These are phyloP conservation scores for Caloenas nicobarica DNA, from an alignment of 2,113 vertebrate species.

Conservation along the genomic window DNA sequence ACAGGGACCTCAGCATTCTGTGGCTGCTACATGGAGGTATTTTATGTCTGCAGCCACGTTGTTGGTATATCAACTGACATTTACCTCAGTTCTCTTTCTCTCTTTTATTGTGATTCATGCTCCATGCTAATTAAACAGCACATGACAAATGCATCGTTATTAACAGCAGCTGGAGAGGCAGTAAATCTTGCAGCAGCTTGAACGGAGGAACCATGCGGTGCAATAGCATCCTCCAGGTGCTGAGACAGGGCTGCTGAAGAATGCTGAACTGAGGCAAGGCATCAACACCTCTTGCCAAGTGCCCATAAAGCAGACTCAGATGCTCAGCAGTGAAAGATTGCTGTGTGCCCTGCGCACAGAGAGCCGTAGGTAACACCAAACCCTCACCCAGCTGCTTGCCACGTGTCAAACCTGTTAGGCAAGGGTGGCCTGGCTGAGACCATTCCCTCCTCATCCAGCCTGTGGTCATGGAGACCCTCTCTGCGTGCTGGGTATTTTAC, in stretches of 20 bases:
- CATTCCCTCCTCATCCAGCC: background rate
- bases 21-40: background rate
- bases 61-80: background rate
- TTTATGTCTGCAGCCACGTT: background rate
- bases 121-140: constrained; percentile 19
- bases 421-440: background rate
- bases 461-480: background rate
- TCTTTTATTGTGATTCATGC: constrained; percentile 12
- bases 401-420: background rate
- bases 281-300: background rate
- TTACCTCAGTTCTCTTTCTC: background rate
- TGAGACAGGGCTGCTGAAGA: background rate
- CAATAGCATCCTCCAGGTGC: background rate
- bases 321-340: background rate
- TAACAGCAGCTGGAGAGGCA: background rate
- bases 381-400: background rate
- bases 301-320: background rate
- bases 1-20: background rate
- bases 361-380: background rate
- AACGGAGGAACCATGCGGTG: background rate
- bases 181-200: constrained; percentile 2
- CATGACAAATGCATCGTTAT: background rate
- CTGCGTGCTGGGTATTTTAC: background rate
- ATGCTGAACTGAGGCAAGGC: background rate
- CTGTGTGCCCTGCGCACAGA: rapidly evolving